These are phyloP conservation scores for Tetraneura akinire DNA, from an alignment of 1,140 invertebrate genomes.

Conservation along the genomic window DNA sequence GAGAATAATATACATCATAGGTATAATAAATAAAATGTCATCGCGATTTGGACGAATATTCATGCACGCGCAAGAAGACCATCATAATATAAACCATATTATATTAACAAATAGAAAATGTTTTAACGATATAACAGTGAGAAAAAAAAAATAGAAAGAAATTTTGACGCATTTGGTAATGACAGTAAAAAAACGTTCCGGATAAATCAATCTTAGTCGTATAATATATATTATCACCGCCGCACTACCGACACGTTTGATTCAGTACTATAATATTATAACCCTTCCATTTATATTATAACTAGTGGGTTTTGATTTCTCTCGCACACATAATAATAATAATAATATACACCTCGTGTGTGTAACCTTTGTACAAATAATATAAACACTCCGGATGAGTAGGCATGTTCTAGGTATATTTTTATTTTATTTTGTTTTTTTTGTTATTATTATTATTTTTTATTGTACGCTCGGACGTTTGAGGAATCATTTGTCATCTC, in stretches of 20 bases:
- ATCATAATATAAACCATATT: too few species aligned
- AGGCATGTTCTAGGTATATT: constrained; percentile 49
- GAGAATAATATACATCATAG: background rate
- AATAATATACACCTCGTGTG: constrained; percentile 8
- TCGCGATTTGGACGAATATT: background rate
- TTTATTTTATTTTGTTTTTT: constrained; percentile 30
- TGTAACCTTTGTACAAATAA: constrained; percentile 51
- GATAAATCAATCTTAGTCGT: constrained; percentile 50
- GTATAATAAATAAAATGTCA: background rate
- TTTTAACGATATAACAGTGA: background rate
- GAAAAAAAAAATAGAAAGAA: constrained; percentile 1
- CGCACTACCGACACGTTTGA: constrained; percentile 20
- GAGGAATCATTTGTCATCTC: constrained; percentile 51
- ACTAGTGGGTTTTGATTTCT: constrained; percentile 43
- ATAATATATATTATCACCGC: background rate
- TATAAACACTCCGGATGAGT: constrained; percentile 51
- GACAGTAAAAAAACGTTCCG: constrained; percentile 47
- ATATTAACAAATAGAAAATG: background rate
- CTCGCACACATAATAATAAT: constrained; percentile 4
- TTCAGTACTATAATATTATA: background rate
- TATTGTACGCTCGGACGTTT: constrained; percentile 50
- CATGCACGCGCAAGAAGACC: too few species aligned
- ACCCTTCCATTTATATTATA: constrained; percentile 1
- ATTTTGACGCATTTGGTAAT: constrained; percentile 36
- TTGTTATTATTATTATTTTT: constrained; percentile 25